These are phyloP conservation scores for Exephanes ischioxanthus DNA, from an alignment of 2,888 invertebrate species.

Conservation along the genomic window DNA sequence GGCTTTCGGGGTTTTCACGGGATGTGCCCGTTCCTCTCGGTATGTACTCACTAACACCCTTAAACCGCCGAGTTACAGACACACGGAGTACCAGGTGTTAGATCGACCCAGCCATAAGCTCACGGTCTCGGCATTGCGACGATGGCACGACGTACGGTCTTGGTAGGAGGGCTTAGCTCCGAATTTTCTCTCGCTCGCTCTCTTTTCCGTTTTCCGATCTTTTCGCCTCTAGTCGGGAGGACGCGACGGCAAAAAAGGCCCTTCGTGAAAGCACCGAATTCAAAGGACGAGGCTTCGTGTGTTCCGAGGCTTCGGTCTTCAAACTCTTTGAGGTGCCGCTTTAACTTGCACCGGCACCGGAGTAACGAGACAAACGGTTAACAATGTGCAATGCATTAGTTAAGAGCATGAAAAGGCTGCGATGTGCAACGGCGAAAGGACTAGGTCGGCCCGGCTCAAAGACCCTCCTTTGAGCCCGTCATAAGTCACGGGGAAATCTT, in stretches of 20 bases:
- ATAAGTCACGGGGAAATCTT: not conserved
- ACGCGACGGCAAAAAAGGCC: not conserved
- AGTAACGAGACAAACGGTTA: not conserved
- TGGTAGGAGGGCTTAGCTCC: slow-evolving; percentile 5
- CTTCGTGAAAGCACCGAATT: not conserved
- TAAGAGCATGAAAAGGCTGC: not conserved
- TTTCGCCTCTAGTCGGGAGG: slow-evolving; percentile 16
- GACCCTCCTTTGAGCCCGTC: not conserved
- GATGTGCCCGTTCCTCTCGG: slow-evolving; percentile 39
- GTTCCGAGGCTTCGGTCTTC: not conserved
- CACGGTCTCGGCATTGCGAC: slow-evolving; percentile 35
- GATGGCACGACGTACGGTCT: slow-evolving; percentile 25
- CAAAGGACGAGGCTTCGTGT: not conserved
- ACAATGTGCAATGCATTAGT: not conserved
- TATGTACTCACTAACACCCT: slow-evolving; percentile 21
- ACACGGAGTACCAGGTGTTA: slow-evolving; percentile 16
- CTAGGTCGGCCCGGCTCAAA: not conserved
- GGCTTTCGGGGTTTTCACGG: slow-evolving; percentile 64
- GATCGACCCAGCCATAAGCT: slow-evolving; percentile 36
- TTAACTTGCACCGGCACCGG: not conserved
- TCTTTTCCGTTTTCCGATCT: slow-evolving; percentile 8
- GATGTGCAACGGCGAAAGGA: not conserved
- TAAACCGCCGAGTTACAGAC: slow-evolving; percentile 5
- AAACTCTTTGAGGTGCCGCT: not conserved
- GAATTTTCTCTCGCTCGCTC: slow-evolving; percentile 21